Evolutionary conservation across 1,140 invertebrate species (phyloP), one percentile per base, ranked within the genome.

Genomic region (Saccostrea cuccullata): DNA sequence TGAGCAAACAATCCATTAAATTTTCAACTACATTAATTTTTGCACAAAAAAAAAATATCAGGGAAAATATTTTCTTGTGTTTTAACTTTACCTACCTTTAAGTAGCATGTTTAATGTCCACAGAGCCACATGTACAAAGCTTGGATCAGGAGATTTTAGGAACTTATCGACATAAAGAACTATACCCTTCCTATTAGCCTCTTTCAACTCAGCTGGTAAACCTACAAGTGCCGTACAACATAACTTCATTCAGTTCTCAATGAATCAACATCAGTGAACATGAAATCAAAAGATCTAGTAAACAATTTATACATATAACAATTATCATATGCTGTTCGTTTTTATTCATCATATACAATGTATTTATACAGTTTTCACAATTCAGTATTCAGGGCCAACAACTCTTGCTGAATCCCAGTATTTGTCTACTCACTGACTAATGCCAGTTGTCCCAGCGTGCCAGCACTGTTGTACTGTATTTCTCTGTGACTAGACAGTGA

Each of bases 391-490:
- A 60, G 20, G 58, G 58, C 58, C 58, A 15, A 20, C n/a, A 64
- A 64, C 58, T 20, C 17, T 0, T 0, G 58, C 15, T 64, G 58
- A 12, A 2, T 47, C 47, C 8, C 58, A 15, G 4, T 4, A 64
- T 20, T 2, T 20, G 1, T 77, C 5, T 55, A 91, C 91, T 85
- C 91, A 94, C 93, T 88, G 56, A 90, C 86, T 55, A 93, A 64
- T n/a, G 91, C 86, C 0, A 94, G 64, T 82, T 94, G 93, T 2
- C 93, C 92, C 0, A 94, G 86, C 6, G 90, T 93, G 5, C 93
- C 93, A 30, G 92, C 93, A 91, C 92, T 92, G 87, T 94, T 94
- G 85, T 94, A 94, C 70, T 92, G 91, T 13, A 93, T 89, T 56
- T 94, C 93, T 60, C 91, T 84, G 82, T 91, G 90, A 73, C 82